Evolutionary conservation across 1,140 invertebrate species (phyloP).

Genomic region (Heliconius hermathena): DNA sequence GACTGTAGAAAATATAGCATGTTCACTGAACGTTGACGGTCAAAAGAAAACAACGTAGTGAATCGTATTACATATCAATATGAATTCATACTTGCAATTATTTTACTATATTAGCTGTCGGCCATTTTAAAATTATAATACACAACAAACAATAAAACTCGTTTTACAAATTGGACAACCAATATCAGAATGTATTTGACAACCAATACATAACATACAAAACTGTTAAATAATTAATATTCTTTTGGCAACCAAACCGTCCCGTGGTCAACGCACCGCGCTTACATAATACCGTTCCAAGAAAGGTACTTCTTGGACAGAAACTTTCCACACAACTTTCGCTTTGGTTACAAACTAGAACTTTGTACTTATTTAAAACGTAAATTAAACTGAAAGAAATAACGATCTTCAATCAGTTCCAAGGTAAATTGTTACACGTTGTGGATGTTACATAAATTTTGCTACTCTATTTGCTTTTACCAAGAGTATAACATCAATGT

Average conservation of each 20-base stretch:
- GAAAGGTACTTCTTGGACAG: constrained; percentile 33
- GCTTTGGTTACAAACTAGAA: constrained; percentile 49
- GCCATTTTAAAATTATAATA: not conserved
- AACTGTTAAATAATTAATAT: not conserved
- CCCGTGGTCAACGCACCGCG: constrained; percentile 11
- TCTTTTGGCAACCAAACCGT: constrained; percentile 12
- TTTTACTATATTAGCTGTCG: not conserved
- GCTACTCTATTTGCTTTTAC: not conserved
- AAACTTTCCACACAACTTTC: constrained; percentile 68
- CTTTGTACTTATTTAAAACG: constrained; percentile 17
- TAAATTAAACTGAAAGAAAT: not conserved
- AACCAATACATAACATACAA: not conserved
- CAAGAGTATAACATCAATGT: too few species aligned
- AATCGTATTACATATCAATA: not conserved
- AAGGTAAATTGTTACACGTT: not conserved
- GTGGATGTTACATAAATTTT: not conserved
- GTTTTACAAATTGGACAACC: not conserved
- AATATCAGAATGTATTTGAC: not conserved
- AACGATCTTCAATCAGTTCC: not conserved
- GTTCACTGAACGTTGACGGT: constrained; percentile 20
- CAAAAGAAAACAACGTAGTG: constrained; percentile 17
- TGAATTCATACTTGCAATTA: not conserved
- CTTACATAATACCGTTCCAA: constrained; percentile 28
- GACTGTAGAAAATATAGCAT: not conserved
- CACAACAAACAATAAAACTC: not conserved